Base-by-base conservation (phyloP, 2,113 vertebrate species). In the Lampris incognitus region DNA sequence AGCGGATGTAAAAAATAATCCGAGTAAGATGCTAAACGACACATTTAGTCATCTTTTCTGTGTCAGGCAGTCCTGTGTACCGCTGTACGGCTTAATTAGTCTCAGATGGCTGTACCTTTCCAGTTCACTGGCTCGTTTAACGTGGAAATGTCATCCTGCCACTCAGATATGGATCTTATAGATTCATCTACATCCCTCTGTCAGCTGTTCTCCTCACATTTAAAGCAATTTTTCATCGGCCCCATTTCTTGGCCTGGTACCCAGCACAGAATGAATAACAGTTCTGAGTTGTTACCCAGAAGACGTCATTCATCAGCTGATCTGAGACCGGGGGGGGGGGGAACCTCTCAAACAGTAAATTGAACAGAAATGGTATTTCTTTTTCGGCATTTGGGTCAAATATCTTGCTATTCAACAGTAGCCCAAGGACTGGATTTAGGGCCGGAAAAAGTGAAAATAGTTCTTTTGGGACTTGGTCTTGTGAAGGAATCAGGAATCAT, bases 141-240 rank as follows among this genome's bases (percentile, higher is more conserved):
- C 2, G 6, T 1, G 39, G 7, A 62, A 0, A 48, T 39, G 6
- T 59, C 9, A 6, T 37, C 41, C 54, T 40, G 49, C 41, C 3
- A 13, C 37, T 60, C 60, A 62, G 69, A 40, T 63, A 57, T 37
- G 50, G 36, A n/a, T 24, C 39, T 52, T 36, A 73, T 55, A 48
- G 11, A 82, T 75, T 46, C 1, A 6, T 72, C 50, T 56, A 57
- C 61, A 80, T 69, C 52, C 57, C 67, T 46, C 55, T 57, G 69
- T 84, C 63, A 69, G 66, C 51, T 69, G 57, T 83, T 70, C 61
- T 54, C 63, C 58, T 38, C 0, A 61, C 55, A 41, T 78, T 64
- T 58, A 51, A 42, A 51, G 9, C 46, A 54, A 24, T 58, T 5
- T 6, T 7, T 58, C n/a, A 58, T 58, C 44, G 5, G 51, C 11